A percentile compares a stretch with the other conserved stretches of the same genome.
Evolutionary conservation across 2,888 invertebrate genomes (phyloP).

Genomic region (Leucophenga montana): DNA sequence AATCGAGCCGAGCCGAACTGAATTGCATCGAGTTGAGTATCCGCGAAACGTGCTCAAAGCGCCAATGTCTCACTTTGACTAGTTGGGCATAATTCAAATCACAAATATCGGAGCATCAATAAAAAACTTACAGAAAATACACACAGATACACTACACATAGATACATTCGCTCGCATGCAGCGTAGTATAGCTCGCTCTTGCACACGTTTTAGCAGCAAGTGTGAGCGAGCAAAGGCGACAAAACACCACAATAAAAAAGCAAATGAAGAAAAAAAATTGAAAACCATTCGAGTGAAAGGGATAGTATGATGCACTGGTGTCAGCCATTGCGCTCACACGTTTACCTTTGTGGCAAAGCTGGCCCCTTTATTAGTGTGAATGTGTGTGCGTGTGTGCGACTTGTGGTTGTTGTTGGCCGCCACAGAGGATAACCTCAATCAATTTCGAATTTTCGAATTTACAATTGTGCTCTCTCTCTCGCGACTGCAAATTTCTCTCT

Average conservation of each 20-base stretch:
- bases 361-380: background rate
- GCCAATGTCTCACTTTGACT: conserved; percentile 75
- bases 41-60: conserved; percentile 74
- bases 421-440: conserved; percentile 5
- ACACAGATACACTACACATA: conserved; percentile 38
- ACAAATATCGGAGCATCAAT: conserved; percentile 73
- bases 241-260: conserved; percentile 42
- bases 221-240: conserved; percentile 51
- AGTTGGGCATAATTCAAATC: conserved; percentile 73
- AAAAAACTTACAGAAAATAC: conserved; percentile 63
- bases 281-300: background rate
- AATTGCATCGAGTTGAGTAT: conserved; percentile 52
- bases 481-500: conserved; percentile 11
- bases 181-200: conserved; percentile 11
- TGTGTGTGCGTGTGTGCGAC: too few species aligned
- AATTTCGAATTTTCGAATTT: conserved; percentile 41
- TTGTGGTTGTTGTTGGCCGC: background rate
- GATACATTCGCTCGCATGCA: conserved; percentile 5
- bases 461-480: conserved; percentile 32
- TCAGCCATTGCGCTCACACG: conserved; percentile 6
- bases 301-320: background rate
- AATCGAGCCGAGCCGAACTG: conserved; percentile 16
- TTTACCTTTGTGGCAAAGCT: conserved; percentile 15
- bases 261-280: conserved; percentile 21
- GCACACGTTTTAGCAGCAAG: conserved; percentile 58